phyloP scores from a whole-genome alignment of 2,113 vertebrate genomes.

The Hippoglossus stenolepis region DNA sequence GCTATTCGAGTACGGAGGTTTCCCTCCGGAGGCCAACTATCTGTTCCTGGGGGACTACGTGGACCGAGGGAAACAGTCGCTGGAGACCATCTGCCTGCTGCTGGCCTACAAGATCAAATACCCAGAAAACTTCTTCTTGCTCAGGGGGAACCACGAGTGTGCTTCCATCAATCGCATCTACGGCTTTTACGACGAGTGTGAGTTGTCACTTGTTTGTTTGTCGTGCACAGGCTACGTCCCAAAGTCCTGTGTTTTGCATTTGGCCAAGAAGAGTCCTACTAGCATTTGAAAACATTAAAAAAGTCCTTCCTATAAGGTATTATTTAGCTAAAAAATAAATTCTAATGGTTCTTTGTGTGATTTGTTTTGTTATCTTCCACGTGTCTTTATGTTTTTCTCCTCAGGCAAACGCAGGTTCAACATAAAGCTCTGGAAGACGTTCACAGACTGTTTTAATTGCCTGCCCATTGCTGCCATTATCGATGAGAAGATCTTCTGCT shows the following conservation, averaged over 20 bases:
- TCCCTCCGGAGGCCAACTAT: slow-evolving; percentile 96
- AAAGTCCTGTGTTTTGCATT: too few species aligned
- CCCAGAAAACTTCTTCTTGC: slow-evolving; percentile 95
- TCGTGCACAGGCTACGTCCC: background rate
- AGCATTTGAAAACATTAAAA: too few species aligned
- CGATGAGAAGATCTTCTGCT: slow-evolving; percentile 98
- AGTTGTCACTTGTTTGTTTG: slow-evolving; percentile 60
- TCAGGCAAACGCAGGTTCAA: slow-evolving; percentile 95
- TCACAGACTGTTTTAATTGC: slow-evolving; percentile 97
- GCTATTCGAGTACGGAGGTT: slow-evolving; percentile 95
- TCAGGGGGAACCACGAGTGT: slow-evolving; percentile 95
- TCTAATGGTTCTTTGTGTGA: background rate
- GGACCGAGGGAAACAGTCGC: slow-evolving; percentile 94
- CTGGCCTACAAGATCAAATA: slow-evolving; percentile 98
- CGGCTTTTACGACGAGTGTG: slow-evolving; percentile 97
- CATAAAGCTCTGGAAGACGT: slow-evolving; percentile 97
- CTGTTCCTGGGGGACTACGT: slow-evolving; percentile 97
- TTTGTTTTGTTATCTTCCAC: background rate
- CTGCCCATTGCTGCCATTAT: slow-evolving; percentile 96
- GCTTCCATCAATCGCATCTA: slow-evolving; percentile 98
- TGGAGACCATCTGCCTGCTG: slow-evolving; percentile 96
- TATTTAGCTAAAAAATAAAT: too few species aligned
- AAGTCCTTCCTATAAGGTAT: too few species aligned
- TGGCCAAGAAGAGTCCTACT: too few species aligned
- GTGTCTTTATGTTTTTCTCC: slow-evolving; percentile 2